Evolutionary conservation across 2,888 invertebrate species (phyloP), one percentile per base, ranked within the genome.

Genomic region (Podotricha telesiphe): DNA sequence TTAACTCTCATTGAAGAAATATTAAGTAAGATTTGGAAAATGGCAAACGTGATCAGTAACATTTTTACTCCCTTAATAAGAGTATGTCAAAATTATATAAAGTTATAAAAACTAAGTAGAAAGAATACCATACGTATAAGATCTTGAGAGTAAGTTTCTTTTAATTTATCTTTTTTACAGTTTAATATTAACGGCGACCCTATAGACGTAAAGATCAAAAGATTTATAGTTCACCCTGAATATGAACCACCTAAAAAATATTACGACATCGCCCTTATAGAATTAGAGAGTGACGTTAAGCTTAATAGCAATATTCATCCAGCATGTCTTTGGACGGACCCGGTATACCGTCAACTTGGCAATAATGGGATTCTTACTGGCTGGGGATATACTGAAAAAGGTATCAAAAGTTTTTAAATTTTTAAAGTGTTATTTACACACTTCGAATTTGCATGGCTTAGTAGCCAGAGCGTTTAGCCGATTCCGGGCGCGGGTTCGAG

Each of bases 241-340:
- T 81, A 76, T 67, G 55, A 59, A 4, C 15, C 79, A 4, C 79
- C 78, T 2, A 76, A 68, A 19, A 79, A 75, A 67, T 72, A 75
- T 69, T 66, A 62, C 42, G 78, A 78, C 48, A 75, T 79, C 45
- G 80, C 80, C 7, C 67, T 80, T 1, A 70, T 81, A 28, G 73
- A 79, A 56, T 19, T 79, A 13, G 69, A 73, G 5, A 45, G 20
- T 0, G 64, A 69, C 15, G 74, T 79, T 2, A n/a, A 20, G 15
- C 77, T 80, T 51, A 72, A 61, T 7, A 48, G 64, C 10, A 47
- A 55, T 17, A 47, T 78, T 2, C 75, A 76, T 28, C 79, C 81
- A 8, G 80, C 78, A 5, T 79, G 80, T 34, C 67, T 80, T 3
- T 77, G 78, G 76, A 61, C 65, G 10, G 56, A 73, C 0, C 17